A percentile compares a stretch with the other conserved stretches of the same genome.
Conservation (phyloP, 2,113 vertebrate species). For the Chaetodon trifascialis region DNA sequence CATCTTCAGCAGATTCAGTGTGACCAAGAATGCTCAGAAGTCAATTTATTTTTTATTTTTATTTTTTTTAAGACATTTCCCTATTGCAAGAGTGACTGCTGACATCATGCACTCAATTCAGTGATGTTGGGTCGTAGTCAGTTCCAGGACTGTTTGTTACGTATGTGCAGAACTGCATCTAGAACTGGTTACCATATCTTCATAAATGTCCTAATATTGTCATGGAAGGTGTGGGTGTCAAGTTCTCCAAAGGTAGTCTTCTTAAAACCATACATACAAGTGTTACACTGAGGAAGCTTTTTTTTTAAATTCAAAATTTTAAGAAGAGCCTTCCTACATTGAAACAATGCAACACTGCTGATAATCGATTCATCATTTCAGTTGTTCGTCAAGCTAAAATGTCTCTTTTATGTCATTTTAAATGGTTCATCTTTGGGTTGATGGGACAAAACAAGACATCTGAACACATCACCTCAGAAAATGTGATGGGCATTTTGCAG, state of each 20-base stretch:
- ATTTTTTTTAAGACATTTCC: neutral
- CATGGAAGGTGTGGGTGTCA: neutral
- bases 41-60: constrained; percentile 1
- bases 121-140: neutral
- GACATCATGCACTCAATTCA: neutral
- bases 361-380: too few species aligned
- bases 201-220: neutral
- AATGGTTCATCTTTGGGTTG: neutral
- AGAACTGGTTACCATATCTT: neutral
- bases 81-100: neutral
- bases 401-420: neutral
- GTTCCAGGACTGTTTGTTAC: neutral
- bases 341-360: neutral
- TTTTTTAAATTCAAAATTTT: too few species aligned
- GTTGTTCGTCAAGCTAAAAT: too few species aligned
- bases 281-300: too few species aligned
- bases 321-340: too few species aligned
- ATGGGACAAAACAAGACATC: neutral
- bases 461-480: neutral
- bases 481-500: too few species aligned
- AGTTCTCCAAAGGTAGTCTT: neutral
- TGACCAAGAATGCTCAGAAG: neutral
- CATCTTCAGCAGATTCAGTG: neutral
- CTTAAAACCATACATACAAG: neutral
- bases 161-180: neutral